Evolutionary conservation across 1,140 invertebrate genomes (phyloP), one percentile per base, ranked within the genome.

Genomic region (Ceratoteleas bidentatus): DNA sequence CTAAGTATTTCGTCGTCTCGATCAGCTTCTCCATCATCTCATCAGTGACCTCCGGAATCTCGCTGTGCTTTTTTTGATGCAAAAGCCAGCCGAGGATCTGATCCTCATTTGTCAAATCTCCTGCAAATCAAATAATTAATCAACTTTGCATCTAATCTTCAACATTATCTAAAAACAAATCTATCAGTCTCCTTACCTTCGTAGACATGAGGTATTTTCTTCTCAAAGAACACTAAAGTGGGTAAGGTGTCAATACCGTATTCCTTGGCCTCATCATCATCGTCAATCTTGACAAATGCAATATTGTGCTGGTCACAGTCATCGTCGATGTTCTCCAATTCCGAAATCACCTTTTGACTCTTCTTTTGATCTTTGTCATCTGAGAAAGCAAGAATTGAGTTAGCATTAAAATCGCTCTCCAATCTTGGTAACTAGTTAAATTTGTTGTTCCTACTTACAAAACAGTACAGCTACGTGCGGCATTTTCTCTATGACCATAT

Each of bases 1-100:
- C 96, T 61, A 97, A 92, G 88, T 94, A 96, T 40, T 94, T 93
- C 40, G 95, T 94, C 36, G 91, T 94, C 74, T 96, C 96, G 68
- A 98, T 95, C n/a, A 98, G 92, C 86, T 96, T 96, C 82, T 98
- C 96, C 92, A 98, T 95, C 96, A 98, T 98, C 93, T 98, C 96
- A 89, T 97, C 96, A 11, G 97, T 98, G 14, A 98, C 94, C 90
- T 97, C 96, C 54, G 97, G 96, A 85, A 98, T 98, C 92, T 97
- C 96, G 84, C 96, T 96, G 87, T 97, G 96, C 75, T 95, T 94
- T 88, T 96, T 97, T 86, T 97, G 96, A 88, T 97, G 96, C 11
- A 97, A 90, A 57, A 98, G 90, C 97, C 97, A 98, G 36, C 96
- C 96, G 4, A 97, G 90, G 24, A 98, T 93, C 83, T 97, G 96